These are phyloP conservation scores for Corynorhinus townsendii DNA, from an alignment of 2,113 vertebrate species.

Conservation along the genomic window DNA sequence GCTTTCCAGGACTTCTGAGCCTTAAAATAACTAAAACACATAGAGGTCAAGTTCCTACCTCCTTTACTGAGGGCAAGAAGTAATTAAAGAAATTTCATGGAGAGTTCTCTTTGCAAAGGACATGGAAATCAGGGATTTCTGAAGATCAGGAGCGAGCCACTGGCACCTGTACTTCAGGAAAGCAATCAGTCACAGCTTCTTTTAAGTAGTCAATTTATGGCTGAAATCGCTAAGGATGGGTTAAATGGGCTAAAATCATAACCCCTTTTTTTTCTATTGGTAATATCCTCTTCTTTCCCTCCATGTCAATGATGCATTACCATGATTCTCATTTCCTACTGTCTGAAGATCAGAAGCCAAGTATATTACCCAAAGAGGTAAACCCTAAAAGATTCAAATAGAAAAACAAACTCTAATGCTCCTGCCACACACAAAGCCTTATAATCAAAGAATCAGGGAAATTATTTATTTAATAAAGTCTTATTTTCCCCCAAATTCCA, in stretches of 20 bases:
- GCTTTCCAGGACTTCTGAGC: not conserved
- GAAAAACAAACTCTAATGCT: not conserved
- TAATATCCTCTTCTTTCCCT: not conserved
- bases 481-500: not conserved
- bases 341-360: not conserved
- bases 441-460: not conserved
- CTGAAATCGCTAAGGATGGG: not conserved
- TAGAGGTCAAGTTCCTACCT: not conserved
- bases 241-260: not conserved
- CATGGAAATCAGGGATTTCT: not conserved
- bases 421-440: not conserved
- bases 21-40: not conserved
- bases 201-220: not conserved
- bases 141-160: not conserved
- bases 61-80: not conserved
- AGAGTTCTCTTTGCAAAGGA: not conserved
- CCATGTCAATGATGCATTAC: not conserved
- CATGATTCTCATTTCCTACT: not conserved
- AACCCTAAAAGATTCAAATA: not conserved
- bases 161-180: not conserved
- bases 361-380: not conserved
- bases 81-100: not conserved
- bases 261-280: not conserved
- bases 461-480: slow-evolving; percentile 49
- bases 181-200: not conserved